Base-by-base conservation (phyloP, 2,113 vertebrate genomes). In the Percina caprodes region DNA sequence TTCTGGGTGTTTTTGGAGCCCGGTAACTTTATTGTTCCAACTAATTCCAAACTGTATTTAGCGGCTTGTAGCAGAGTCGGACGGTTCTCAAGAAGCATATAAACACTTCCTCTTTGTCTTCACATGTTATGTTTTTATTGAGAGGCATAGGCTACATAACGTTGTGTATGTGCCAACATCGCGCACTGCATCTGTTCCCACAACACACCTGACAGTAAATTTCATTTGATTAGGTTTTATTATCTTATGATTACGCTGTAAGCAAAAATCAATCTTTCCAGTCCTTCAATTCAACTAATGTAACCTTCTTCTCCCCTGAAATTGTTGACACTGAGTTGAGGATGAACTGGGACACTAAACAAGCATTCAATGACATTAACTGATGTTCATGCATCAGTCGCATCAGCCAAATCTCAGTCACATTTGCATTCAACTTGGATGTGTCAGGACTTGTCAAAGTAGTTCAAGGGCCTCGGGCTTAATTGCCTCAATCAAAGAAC, bases 401-500 rank as follows among this genome's bases (percentile, higher is more conserved):
- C 68, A 11, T 35, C 42, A 69, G 48, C 26, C 65, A 66, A 56
- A 30, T 19, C 48, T 2, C 33, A 63, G 84, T 76, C 67, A 69
- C 71, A 63, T 67, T 49, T 82, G 69, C 19, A 6, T 66, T 79
- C 3, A 33, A 45, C 23, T 23, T 5, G 6, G 56, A 75, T 69
- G 16, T 79, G 83, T 79, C 15, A 1, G 77, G 74, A 89, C 92
- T 73, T 79, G 86, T 85, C 21, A 16, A 49, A 78, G 51, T 15
- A 54, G 66, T 82, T 86, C 39, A 46, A 76, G 69, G 58, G 80
- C 86, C 83, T 90, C 14, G 10, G 82, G 70, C 74, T 84, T 90
- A 89, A 92, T 92, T 88, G 79, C 88, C 45, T 91, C 70, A 91
- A 91, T 89, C 79, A 91, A 89, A 90, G 83, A 69, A 59, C 63